phyloP scores from a whole-genome alignment of 2,888 invertebrate species.

The Limenitis arthemis region DNA sequence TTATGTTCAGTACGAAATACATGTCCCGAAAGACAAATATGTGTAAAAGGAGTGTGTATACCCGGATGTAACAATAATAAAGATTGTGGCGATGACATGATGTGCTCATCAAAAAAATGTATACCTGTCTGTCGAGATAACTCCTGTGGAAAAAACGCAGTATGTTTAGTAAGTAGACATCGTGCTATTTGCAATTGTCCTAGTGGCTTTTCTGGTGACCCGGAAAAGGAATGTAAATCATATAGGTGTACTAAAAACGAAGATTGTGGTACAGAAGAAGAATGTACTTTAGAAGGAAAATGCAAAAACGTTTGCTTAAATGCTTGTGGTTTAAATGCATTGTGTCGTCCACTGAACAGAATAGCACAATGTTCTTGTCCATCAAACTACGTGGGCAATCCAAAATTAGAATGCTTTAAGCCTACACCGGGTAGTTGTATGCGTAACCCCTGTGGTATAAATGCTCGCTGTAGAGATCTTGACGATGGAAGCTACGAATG shows the following conservation, averaged over 20 bases:
- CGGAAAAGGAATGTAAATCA: constrained; percentile 79
- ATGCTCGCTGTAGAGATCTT: constrained; percentile 85
- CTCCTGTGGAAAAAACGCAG: constrained; percentile 85
- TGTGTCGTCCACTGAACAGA: constrained; percentile 84
- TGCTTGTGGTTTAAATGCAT: constrained; percentile 87
- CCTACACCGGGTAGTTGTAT: constrained; percentile 81
- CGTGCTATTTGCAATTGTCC: constrained; percentile 90
- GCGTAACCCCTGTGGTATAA: constrained; percentile 87
- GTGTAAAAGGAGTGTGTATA: constrained; percentile 79
- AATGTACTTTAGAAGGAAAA: constrained; percentile 76
- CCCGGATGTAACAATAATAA: constrained; percentile 85
- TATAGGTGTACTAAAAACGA: constrained; percentile 83
- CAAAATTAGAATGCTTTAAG: constrained; percentile 81
- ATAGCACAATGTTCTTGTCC: constrained; percentile 89
- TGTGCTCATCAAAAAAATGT: constrained; percentile 79
- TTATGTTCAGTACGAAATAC: constrained; percentile 78
- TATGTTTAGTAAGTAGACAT: constrained; percentile 86
- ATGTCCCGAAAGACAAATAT: constrained; percentile 85
- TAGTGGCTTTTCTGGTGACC: constrained; percentile 88
- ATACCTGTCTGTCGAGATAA: constrained; percentile 77
- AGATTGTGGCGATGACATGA: constrained; percentile 84
- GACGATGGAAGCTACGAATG: constrained; percentile 85
- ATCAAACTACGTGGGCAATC: constrained; percentile 84
- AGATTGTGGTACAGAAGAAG: constrained; percentile 85
- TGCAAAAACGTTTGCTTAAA: constrained; percentile 89